phyloP scores from a whole-genome alignment of 2,888 invertebrate species.

The Drosophila mercatorum region DNA sequence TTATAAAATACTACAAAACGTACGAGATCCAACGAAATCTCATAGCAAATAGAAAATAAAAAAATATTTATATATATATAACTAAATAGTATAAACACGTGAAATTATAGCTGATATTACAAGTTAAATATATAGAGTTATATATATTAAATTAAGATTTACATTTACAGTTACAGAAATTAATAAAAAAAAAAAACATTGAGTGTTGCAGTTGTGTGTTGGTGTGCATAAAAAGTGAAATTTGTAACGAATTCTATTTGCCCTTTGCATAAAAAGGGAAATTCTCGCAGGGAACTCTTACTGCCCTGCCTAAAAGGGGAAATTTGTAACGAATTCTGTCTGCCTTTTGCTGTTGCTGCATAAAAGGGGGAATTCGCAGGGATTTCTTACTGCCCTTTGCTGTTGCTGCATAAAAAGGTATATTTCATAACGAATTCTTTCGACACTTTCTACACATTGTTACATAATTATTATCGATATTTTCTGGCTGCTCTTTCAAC shows the following conservation, averaged over 20 bases:
- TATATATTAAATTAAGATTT: conserved; percentile 65
- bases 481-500: background rate
- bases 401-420: too few species aligned
- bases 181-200: conserved; percentile 39
- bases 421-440: too few species aligned
- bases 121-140: conserved; percentile 59
- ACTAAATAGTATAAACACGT: conserved; percentile 49
- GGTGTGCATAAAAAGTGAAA: conserved; percentile 26
- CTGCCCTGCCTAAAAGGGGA: conserved; percentile 19
- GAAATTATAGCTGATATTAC: conserved; percentile 51
- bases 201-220: conserved; percentile 44
- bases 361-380: background rate
- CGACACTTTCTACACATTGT: background rate
- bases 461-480: background rate
- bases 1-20: conserved; percentile 77
- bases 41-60: conserved; percentile 60
- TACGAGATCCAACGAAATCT: conserved; percentile 76
- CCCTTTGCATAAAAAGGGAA: background rate
- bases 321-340: conserved; percentile 21
- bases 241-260: conserved; percentile 24
- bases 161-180: conserved; percentile 37
- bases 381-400: conserved; percentile 35
- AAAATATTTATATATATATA: conserved; percentile 6
- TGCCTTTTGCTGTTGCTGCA: conserved; percentile 23
- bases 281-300: background rate